These are phyloP conservation scores for Dryas iulia DNA, from an alignment of 1,140 invertebrate genomes.

Conservation along the genomic window DNA sequence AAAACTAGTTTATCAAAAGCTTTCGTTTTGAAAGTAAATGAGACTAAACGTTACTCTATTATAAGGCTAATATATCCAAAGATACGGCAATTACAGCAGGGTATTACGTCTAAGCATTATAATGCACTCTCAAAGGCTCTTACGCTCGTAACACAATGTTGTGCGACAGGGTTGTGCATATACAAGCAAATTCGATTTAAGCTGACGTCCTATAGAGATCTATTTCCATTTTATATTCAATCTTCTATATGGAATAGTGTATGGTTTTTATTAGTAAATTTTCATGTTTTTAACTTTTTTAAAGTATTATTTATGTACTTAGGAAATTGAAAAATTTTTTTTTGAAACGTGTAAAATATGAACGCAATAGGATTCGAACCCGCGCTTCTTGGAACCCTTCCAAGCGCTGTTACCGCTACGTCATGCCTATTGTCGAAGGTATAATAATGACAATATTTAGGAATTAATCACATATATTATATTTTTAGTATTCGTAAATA, in stretches of 20 bases:
- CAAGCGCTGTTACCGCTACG: too few relatives aligned
- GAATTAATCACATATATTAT: too few relatives aligned
- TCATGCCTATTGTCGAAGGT: too few relatives aligned
- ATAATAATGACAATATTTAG: too few relatives aligned
- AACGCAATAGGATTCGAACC: too few relatives aligned
- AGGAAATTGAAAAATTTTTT: too few relatives aligned
- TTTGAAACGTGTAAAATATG: too few relatives aligned
- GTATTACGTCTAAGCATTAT: conserved; percentile 8
- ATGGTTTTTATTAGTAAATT: background rate
- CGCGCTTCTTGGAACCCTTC: too few relatives aligned
- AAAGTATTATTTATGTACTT: too few relatives aligned
- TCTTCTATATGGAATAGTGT: background rate
- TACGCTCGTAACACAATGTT: conserved; percentile 14
- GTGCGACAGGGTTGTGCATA: conserved; percentile 6
- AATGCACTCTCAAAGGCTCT: conserved; percentile 11
- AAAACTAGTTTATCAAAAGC: too few relatives aligned
- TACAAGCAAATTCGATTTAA: conserved; percentile 15
- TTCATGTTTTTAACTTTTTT: too few relatives aligned
- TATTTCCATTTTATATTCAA: background rate
- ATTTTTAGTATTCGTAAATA: too few relatives aligned
- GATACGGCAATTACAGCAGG: conserved; percentile 2
- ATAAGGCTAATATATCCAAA: background rate
- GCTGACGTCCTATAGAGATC: background rate
- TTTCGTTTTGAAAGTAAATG: background rate
- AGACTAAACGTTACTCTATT: background rate